Evolutionary conservation across 2,113 vertebrate species (phyloP), one percentile per base, ranked within the genome.

Genomic region (Nycticorax nycticorax): DNA sequence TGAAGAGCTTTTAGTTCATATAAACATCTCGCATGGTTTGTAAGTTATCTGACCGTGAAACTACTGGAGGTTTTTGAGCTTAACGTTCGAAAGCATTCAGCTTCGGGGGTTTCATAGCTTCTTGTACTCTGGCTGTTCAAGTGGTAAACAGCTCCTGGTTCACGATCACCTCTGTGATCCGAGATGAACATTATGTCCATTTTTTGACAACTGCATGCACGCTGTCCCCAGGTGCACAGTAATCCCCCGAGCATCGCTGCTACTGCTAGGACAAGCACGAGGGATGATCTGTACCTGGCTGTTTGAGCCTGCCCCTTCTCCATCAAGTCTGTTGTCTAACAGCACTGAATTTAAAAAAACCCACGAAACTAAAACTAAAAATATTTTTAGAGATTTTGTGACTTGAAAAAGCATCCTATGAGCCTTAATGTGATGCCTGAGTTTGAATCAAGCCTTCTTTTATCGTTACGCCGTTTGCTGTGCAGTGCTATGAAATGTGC

Each of bases 1-100:
- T 88, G 67, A 88, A 90, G 75, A 88, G 91, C 82, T 92, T 96
- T 91, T 86, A 69, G 82, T 48, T 92, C 82, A 1, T 48, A 33
- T 80, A 93, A 88, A 90, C 83, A 80, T 90, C 79, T 89, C 16
- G 6, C 55, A 26, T 11, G 57, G 35, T 66, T 94, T 88, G 57
- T 66, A 57, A 92, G 78, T 88, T 53, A 64, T 71, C 88, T 90
- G 67, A 88, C 85, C 1, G 0, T 89, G 91, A 90, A 93, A 77
- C 82, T 77, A 57, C 71, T 66, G 67, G 33, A 83, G 82, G 41
- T 11, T 93, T 94, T 69, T 62, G 55, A 88, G 67, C 32, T 88
- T 80, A 50, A 0, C 4, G 3, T 59, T 73, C 41, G 64, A 57
- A 77, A n/a, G 50, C 48, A 4, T 73, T 78, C 48, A 20, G 67